These are phyloP conservation scores for Schizopygopsis malacanthus DNA, from an alignment of 2,797 vertebrate genomes.

Conservation along the genomic window DNA sequence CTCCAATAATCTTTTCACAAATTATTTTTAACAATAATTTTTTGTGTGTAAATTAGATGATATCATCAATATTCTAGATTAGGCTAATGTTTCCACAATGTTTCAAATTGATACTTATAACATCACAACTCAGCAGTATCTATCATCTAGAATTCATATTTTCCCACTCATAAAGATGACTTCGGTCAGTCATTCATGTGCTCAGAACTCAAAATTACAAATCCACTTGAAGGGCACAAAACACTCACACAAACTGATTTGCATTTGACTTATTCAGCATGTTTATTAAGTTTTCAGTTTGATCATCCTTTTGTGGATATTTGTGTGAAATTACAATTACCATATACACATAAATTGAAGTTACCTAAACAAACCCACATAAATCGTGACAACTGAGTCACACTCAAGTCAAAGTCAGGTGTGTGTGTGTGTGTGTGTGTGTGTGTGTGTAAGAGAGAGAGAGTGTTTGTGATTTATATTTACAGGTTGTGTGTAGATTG, in stretches of 20 bases:
- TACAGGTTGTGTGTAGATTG: slow-evolving; percentile 45
- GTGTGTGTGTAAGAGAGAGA: background rate
- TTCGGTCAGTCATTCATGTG: background rate
- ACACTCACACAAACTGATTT: background rate
- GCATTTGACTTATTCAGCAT: background rate
- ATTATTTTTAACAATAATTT: too few species aligned
- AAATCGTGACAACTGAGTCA: background rate
- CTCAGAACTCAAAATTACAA: background rate
- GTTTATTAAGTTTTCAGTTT: background rate
- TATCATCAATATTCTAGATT: background rate
- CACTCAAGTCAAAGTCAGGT: background rate
- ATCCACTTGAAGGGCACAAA: background rate
- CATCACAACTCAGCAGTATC: background rate
- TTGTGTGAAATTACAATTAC: background rate
- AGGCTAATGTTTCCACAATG: background rate
- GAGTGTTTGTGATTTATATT: slow-evolving; percentile 32
- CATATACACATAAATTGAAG: background rate
- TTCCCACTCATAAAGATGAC: background rate
- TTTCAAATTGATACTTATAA: background rate
- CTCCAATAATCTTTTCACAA: background rate
- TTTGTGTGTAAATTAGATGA: background rate
- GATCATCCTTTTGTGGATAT: background rate
- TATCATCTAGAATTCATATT: background rate
- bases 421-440: slow-evolving; percentile 25
- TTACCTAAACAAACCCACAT: background rate